Evolutionary conservation across 2,797 vertebrate species (phyloP).

Genomic region (Todus mexicanus): DNA sequence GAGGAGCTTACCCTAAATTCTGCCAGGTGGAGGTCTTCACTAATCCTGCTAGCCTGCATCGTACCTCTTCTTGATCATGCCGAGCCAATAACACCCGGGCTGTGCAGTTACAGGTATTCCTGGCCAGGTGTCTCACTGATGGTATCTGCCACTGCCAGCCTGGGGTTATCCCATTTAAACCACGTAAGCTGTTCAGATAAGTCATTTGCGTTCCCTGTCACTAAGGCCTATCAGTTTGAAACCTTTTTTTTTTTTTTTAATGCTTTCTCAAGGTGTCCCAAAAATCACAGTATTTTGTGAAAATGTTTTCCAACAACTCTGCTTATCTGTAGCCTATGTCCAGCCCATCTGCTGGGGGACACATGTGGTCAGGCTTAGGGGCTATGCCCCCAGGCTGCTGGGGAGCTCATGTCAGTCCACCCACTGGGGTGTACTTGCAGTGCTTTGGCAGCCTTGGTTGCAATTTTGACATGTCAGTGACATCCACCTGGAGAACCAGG

Average conservation of each 20-base stretch:
- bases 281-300: not conserved
- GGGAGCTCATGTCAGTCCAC: not conserved
- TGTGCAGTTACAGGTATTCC: not conserved
- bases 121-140: constrained; percentile 9
- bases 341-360: not conserved
- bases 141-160: not conserved
- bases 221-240: not conserved
- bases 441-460: not conserved
- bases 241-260: not conserved
- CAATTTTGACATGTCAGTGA: not conserved
- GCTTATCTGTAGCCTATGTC: not conserved
- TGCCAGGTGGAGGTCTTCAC: not conserved
- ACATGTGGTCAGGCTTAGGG: fast-evolving
- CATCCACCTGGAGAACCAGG: not conserved
- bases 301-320: fast-evolving
- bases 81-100: not conserved
- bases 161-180: constrained; percentile 10
- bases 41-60: not conserved
- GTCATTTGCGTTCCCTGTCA: not conserved
- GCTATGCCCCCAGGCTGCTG: not conserved
- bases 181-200: not conserved
- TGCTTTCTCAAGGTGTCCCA: not conserved
- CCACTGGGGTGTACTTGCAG: fast-evolving
- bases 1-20: constrained; percentile 12
- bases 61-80: fast-evolving